Percentiles rank a stretch among this genome's conserved stretches.
Conservation (phyloP, 2,888 invertebrate species). For the Lampropteryx suffumata region DNA sequence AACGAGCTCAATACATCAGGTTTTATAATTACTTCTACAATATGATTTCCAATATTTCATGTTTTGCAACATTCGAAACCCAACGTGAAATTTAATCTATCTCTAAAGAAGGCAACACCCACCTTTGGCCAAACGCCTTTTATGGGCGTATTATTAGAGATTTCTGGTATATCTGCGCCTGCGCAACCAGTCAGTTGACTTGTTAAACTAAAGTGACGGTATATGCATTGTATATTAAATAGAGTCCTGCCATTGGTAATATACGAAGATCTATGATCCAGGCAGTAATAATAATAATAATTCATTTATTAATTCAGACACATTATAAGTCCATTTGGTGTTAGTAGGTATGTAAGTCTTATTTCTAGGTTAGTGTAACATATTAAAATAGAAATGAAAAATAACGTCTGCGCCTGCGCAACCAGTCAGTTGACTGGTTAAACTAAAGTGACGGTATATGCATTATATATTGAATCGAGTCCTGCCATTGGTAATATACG, state of each 20-base stretch:
- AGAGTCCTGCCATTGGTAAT: background rate
- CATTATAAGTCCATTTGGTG: too few relatives aligned
- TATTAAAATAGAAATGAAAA: too few relatives aligned
- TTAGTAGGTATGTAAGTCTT: too few relatives aligned
- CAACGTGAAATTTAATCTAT: slow-evolving; percentile 4
- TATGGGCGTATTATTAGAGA: slow-evolving; percentile 5
- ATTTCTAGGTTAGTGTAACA: too few relatives aligned
- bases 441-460: background rate
- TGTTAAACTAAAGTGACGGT: background rate
- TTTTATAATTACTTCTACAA: slow-evolving; percentile 2
- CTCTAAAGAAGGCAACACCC: background rate
- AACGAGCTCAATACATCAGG: background rate
- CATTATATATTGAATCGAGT: background rate
- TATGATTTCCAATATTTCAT: background rate
- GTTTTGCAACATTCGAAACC: slow-evolving; percentile 6
- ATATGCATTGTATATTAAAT: background rate
- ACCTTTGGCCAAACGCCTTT: slow-evolving; percentile 7
- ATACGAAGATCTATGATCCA: too few relatives aligned
- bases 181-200: slow-evolving; percentile 5
- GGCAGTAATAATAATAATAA: too few relatives aligned
- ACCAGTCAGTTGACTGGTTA: background rate
- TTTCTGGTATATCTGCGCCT: background rate
- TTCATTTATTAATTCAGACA: too few relatives aligned
- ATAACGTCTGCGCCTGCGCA: slow-evolving; percentile 2
- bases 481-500: background rate